Conservation (phyloP, 1,140 invertebrate species). For the Drosophila obscura region DNA sequence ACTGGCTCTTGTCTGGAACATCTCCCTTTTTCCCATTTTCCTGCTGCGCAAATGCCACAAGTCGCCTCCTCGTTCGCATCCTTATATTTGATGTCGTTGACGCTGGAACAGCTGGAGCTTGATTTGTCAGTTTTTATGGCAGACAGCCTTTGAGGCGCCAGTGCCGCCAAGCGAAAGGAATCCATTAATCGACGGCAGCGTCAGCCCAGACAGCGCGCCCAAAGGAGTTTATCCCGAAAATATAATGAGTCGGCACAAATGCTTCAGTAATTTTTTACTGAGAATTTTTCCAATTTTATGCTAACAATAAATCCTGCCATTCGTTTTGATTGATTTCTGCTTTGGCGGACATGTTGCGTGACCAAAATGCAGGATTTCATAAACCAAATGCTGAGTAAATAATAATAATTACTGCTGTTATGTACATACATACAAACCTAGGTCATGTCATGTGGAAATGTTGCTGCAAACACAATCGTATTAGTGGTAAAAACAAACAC, state of each 20-base stretch:
- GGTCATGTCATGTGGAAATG: slow-evolving; percentile 16
- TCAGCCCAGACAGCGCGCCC: slow-evolving; percentile 2
- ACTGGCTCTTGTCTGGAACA: background rate
- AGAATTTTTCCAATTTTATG: background rate
- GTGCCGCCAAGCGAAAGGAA: slow-evolving; percentile 27
- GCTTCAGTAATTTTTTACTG: slow-evolving; percentile 7
- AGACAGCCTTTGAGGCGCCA: slow-evolving; percentile 56
- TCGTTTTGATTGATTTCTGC: slow-evolving; percentile 8
- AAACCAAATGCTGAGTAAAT: slow-evolving; percentile 8
- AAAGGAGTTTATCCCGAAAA: slow-evolving; percentile 39
- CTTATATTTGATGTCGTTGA: slow-evolving; percentile 43
- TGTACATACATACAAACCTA: slow-evolving; percentile 22
- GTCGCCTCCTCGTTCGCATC: too few species aligned
- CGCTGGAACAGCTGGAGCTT: slow-evolving; percentile 60
- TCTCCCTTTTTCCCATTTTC: slow-evolving; percentile 11
- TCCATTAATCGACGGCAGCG: slow-evolving; percentile 43
- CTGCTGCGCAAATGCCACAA: slow-evolving; percentile 27
- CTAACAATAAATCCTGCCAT: slow-evolving; percentile 23
- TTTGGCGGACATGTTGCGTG: slow-evolving; percentile 27
- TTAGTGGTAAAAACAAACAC: background rate
- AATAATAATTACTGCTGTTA: slow-evolving; percentile 46
- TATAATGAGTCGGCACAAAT: slow-evolving; percentile 24
- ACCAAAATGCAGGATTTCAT: slow-evolving; percentile 35
- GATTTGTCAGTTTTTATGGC: slow-evolving; percentile 60
- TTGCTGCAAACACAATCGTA: slow-evolving; percentile 11